Evolutionary conservation across 2,797 vertebrate species (phyloP).

Genomic region (Linurgus olivaceus): DNA sequence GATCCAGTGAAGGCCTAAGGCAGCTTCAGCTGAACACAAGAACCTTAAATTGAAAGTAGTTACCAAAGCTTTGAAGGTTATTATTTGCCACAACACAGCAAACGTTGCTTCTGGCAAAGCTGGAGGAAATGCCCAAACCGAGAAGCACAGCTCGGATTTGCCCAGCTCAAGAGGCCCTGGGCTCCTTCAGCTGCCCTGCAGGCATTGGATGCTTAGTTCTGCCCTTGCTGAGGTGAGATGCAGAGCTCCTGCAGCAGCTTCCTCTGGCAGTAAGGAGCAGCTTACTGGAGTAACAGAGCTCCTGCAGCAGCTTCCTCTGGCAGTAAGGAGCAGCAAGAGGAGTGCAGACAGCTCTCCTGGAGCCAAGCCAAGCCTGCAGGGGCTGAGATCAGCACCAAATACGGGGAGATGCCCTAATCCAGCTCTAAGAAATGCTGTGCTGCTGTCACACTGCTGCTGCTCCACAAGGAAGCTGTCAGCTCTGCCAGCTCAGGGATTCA

Average conservation of each 20-base stretch:
- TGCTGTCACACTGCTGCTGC: background rate
- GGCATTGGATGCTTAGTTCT: background rate
- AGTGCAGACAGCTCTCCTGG: background rate
- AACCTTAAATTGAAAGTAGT: background rate
- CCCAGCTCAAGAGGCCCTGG: fast-evolving
- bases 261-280: background rate
- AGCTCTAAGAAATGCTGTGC: background rate
- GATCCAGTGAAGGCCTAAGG: background rate
- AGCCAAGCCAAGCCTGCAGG: background rate
- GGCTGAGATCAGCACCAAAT: background rate
- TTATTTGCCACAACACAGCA: background rate
- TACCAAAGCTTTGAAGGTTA: background rate
- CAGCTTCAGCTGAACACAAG: background rate
- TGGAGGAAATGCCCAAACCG: background rate
- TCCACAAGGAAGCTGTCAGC: background rate
- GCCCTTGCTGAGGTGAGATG: background rate
- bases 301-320: background rate
- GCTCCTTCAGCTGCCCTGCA: background rate
- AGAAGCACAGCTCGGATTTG: background rate
- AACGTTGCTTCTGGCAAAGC: background rate
- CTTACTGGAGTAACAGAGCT: no score
- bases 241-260: background rate
- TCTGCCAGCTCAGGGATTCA: background rate
- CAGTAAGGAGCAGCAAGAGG: background rate
- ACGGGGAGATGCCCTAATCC: fast-evolving